Conservation (phyloP, 2,113 vertebrate genomes). For the Myrmecobius fasciatus region DNA sequence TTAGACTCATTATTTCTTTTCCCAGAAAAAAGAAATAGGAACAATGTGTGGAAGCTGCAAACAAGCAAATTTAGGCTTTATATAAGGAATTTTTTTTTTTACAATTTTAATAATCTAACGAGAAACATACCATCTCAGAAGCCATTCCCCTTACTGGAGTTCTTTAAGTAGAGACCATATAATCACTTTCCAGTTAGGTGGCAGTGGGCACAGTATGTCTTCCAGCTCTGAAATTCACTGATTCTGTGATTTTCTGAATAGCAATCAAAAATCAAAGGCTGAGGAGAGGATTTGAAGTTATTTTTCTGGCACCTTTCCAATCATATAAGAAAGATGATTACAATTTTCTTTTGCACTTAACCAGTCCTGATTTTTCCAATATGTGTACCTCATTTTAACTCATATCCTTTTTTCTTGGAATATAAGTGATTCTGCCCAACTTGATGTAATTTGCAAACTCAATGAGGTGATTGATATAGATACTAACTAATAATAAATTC, state of each 20-base stretch:
- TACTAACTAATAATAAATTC: constrained; percentile 42
- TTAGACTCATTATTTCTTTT: neutral
- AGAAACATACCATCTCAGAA: neutral
- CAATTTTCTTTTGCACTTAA: neutral
- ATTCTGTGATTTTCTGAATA: neutral
- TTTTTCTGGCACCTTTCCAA: neutral
- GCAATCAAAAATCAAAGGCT: neutral
- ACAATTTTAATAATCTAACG: neutral
- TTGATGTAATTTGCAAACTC: neutral
- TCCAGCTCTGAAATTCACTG: neutral
- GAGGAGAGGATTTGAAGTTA: neutral
- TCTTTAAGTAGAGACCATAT: neutral
- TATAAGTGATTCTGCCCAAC: neutral
- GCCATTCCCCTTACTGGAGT: neutral
- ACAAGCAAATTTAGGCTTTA: neutral
- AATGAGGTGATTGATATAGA: constrained; percentile 13
- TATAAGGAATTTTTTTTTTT: too few relatives aligned
- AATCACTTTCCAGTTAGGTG: neutral
- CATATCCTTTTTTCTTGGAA: neutral
- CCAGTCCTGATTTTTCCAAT: neutral
- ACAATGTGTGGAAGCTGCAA: neutral
- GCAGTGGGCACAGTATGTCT: neutral
- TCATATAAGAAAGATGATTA: neutral
- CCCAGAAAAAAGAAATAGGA: neutral
- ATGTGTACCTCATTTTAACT: neutral